phyloP scores from a whole-genome alignment of 1,140 invertebrate genomes.

The Caenorhabditis latens region DNA sequence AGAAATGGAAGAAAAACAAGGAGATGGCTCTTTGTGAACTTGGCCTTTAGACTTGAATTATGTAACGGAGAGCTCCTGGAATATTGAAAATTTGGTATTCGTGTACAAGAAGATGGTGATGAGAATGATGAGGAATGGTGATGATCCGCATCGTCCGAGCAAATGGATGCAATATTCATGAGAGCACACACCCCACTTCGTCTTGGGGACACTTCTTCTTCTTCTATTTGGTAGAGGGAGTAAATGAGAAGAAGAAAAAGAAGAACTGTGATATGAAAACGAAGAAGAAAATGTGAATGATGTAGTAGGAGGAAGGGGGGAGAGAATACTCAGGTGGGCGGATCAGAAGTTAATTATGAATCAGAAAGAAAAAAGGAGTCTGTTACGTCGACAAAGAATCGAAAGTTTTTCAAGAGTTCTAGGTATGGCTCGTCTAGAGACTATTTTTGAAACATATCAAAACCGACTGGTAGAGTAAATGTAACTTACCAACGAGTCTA shows the following conservation, averaged over 20 bases:
- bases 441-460: no score
- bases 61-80: neutral
- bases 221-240: neutral
- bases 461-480: no score
- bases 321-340: slow-evolving; percentile 37
- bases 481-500: no score
- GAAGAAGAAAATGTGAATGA: neutral
- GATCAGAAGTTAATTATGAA: slow-evolving; percentile 25
- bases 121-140: slow-evolving; percentile 44
- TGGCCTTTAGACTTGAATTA: neutral
- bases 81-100: neutral
- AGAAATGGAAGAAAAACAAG: neutral
- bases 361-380: neutral
- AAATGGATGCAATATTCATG: slow-evolving; percentile 46
- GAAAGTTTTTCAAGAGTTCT: neutral
- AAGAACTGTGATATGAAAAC: slow-evolving; percentile 1
- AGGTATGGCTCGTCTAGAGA: no score
- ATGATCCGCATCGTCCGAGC: slow-evolving; percentile 14
- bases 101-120: neutral
- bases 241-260: neutral
- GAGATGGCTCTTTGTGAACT: neutral
- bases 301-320: neutral
- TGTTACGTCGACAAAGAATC: neutral
- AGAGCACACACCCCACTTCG: slow-evolving; percentile 33
- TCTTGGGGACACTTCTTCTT: neutral